Conservation (phyloP, 2,797 vertebrate genomes). For the Loris lydekkerianus region DNA sequence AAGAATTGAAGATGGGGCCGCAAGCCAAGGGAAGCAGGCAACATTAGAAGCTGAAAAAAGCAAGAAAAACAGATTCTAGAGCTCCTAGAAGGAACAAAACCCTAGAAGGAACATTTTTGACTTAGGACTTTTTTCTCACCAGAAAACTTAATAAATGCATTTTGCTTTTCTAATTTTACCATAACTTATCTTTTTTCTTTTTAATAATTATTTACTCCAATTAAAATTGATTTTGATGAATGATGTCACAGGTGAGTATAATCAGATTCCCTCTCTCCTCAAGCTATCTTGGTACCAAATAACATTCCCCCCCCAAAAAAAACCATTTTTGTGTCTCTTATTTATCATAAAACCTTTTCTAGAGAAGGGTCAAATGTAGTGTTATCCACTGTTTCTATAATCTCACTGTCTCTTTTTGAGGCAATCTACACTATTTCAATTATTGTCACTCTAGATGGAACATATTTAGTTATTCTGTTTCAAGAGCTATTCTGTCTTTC, state of each 20-base stretch:
- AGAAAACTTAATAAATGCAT: background rate
- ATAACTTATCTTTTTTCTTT: background rate
- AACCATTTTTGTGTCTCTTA: constrained; percentile 19
- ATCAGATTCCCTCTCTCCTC: constrained; percentile 15
- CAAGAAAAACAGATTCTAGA: background rate
- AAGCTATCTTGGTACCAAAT: background rate
- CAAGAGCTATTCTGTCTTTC: background rate
- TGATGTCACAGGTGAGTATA: background rate
- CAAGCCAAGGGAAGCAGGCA: background rate
- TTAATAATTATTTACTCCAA: constrained; percentile 51
- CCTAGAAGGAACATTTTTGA: constrained; percentile 9
- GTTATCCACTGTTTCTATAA: background rate
- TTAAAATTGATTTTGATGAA: constrained; percentile 15
- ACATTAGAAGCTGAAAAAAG: background rate
- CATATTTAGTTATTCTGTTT: constrained; percentile 42
- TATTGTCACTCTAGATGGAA: background rate
- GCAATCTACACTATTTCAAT: background rate
- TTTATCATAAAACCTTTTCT: constrained; percentile 23
- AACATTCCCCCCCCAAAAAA: background rate
- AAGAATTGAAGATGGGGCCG: background rate
- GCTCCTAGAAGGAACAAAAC: background rate
- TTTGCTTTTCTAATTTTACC: constrained; percentile 40
- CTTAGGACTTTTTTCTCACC: constrained; percentile 24
- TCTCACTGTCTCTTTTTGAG: background rate
- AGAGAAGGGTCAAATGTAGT: background rate